Conservation (phyloP, 2,113 vertebrate genomes). For the Vulpes vulpes region DNA sequence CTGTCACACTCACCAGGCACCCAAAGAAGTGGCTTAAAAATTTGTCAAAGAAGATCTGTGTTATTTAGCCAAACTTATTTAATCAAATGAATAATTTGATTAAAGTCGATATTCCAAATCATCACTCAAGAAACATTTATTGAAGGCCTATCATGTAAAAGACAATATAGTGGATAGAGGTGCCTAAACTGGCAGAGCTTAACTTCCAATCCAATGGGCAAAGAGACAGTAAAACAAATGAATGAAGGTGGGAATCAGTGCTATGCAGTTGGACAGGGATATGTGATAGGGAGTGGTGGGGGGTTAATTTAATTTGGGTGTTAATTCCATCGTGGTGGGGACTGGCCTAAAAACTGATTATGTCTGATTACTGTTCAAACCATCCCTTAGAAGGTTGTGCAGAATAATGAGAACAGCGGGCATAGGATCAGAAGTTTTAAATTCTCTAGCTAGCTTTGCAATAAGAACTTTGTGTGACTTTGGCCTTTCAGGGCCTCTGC, state of each 20-base stretch:
- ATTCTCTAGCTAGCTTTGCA: not conserved
- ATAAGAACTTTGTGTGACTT: not conserved
- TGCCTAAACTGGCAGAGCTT: not conserved
- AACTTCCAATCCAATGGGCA: not conserved
- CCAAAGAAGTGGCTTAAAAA: conserved; percentile 13
- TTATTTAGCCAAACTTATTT: not conserved
- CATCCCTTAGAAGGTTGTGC: not conserved
- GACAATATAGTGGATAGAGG: not conserved
- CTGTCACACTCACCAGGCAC: not conserved
- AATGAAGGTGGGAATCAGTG: not conserved
- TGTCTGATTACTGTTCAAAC: not conserved
- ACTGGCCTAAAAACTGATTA: not conserved
- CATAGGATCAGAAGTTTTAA: not conserved
- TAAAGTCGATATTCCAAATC: conserved; percentile 38
- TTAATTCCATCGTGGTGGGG: not conserved
- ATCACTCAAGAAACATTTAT: not conserved
- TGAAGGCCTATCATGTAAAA: not conserved
- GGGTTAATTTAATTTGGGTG: not conserved
- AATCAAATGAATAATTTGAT: conserved; percentile 41
- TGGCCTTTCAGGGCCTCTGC: not conserved
- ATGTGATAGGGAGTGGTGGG: no score
- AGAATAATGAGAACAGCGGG: not conserved
- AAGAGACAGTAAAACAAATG: not conserved
- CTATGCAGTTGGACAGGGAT: not conserved
- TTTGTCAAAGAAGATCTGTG: conserved; percentile 7